These are phyloP conservation scores for Crenuchus spilurus DNA, from an alignment of 2,797 vertebrate species.

Conservation along the genomic window DNA sequence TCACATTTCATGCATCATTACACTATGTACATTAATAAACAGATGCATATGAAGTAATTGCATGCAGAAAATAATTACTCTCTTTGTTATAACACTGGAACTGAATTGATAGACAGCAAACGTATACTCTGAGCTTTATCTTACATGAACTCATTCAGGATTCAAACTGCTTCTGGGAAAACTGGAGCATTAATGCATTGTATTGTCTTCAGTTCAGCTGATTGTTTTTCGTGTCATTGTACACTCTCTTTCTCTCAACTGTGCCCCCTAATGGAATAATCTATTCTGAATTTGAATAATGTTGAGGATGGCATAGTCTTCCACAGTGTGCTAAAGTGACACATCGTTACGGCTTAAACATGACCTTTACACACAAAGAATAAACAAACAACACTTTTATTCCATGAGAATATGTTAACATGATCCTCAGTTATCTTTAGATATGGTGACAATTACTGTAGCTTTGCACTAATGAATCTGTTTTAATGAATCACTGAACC, in stretches of 20 bases:
- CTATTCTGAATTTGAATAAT: slow-evolving; percentile 36
- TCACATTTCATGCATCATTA: not conserved
- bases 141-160: slow-evolving; percentile 1
- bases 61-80: not conserved
- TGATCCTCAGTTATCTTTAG: not conserved
- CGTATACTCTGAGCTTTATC: not conserved
- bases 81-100: not conserved
- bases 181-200: slow-evolving; percentile 6
- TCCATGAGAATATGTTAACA: not conserved
- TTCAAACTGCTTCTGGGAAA: not conserved
- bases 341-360: not conserved
- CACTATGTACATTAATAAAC: not conserved
- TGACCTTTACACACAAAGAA: not conserved
- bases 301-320: slow-evolving; percentile 14
- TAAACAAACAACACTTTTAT: not conserved
- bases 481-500: not conserved
- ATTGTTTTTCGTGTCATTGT: slow-evolving; percentile 39
- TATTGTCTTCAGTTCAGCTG: slow-evolving; percentile 30
- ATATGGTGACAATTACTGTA: not conserved
- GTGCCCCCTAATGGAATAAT: slow-evolving; percentile 53
- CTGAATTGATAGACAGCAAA: not conserved
- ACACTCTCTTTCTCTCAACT: slow-evolving; percentile 40
- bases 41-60: not conserved
- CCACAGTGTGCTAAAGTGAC: slow-evolving; percentile 7
- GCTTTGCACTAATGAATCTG: not conserved